Conservation (phyloP, 2,888 invertebrate genomes). For the Minunthozetes semirufus region DNA sequence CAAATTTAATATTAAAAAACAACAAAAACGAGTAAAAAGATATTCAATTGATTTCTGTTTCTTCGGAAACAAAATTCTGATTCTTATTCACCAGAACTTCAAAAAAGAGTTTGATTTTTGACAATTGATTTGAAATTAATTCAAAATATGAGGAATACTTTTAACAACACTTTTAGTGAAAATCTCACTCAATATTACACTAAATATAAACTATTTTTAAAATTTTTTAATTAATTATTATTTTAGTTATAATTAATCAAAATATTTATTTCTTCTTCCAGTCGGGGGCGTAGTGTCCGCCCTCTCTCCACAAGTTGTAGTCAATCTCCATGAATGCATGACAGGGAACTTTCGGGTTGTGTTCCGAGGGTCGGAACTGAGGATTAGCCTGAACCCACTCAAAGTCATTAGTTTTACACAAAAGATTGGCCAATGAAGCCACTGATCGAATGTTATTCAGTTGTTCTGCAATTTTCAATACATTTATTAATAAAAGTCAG, state of each 20-base stretch:
- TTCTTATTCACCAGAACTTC: no score
- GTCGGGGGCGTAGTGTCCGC: background rate
- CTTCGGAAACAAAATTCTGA: no score
- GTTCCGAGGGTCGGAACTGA: slow-evolving; percentile 30
- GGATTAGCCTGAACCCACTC: slow-evolving; percentile 31
- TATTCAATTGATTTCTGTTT: no score
- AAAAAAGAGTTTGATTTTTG: no score
- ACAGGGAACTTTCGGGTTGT: slow-evolving; percentile 32
- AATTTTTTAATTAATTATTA: background rate
- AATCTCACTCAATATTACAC: no score
- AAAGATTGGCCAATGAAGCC: slow-evolving; percentile 31
- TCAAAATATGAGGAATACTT: no score
- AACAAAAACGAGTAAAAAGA: no score
- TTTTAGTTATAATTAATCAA: background rate
- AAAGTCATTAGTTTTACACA: slow-evolving; percentile 34
- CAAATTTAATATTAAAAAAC: no score
- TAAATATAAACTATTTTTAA: background rate
- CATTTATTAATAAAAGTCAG: background rate
- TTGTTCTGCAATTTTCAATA: slow-evolving; percentile 20
- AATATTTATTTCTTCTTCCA: slow-evolving; percentile 11
- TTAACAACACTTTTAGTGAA: no score
- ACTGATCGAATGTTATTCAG: slow-evolving; percentile 30
- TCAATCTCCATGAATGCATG: slow-evolving; percentile 23
- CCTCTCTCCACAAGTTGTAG: slow-evolving; percentile 32
- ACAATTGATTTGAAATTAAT: no score